These are phyloP conservation scores for Calameuta idolon DNA, from an alignment of 2,888 invertebrate genomes.

Conservation along the genomic window DNA sequence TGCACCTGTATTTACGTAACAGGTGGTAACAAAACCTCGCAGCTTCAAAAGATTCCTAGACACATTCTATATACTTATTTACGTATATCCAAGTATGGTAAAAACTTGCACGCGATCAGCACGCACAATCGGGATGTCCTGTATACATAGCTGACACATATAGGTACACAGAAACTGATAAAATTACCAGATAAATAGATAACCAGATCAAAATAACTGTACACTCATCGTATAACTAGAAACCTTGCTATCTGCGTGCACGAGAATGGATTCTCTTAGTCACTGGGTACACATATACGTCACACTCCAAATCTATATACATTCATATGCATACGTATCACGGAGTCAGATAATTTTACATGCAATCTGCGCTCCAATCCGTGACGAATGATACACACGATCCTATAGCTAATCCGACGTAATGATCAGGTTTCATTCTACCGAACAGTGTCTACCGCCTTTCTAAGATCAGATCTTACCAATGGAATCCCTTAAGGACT, in stretches of 20 bases:
- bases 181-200: not conserved
- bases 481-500: not conserved
- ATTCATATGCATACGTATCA: not conserved
- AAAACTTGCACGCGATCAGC: constrained; percentile 12
- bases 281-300: not conserved
- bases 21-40: constrained; percentile 27
- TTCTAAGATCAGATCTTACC: not conserved
- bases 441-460: not conserved
- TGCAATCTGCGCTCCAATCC: not conserved
- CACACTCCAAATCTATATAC: not conserved
- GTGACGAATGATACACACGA: not conserved
- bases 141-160: not conserved
- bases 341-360: not conserved
- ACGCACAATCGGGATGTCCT: not conserved
- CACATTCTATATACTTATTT: not conserved
- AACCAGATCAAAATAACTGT: not conserved
- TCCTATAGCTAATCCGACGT: not conserved
- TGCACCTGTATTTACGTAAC: constrained; percentile 49
- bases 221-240: not conserved
- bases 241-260: not conserved
- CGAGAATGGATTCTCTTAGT: not conserved
- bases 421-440: not conserved
- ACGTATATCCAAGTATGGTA: not conserved
- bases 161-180: not conserved
- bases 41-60: not conserved